phyloP scores from a whole-genome alignment of 2,797 vertebrate species.

The Pipistrellus kuhlii region DNA sequence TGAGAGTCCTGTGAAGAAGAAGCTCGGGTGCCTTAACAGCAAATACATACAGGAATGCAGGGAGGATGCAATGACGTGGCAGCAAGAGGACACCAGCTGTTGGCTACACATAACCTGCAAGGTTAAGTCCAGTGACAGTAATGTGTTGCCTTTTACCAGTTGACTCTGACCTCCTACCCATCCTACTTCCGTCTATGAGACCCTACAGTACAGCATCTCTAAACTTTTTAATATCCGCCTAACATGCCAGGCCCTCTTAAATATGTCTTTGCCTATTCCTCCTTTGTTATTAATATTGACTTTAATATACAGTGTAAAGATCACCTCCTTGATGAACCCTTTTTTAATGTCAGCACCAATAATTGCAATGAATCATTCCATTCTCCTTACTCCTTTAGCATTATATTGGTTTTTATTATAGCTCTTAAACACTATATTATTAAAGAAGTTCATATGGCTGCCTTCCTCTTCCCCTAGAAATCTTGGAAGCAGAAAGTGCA shows the following conservation, averaged over 20 bases:
- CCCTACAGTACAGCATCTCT: background rate
- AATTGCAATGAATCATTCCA: background rate
- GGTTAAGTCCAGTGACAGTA: background rate
- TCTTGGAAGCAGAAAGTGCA: background rate
- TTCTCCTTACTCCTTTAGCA: background rate
- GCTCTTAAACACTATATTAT: background rate
- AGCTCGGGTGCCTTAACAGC: background rate
- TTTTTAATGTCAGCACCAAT: background rate
- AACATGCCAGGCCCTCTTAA: background rate
- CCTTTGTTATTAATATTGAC: background rate
- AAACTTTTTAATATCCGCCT: background rate
- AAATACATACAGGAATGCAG: background rate
- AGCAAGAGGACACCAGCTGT: background rate
- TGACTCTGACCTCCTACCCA: background rate
- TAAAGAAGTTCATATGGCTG: background rate
- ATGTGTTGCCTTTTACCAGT: background rate
- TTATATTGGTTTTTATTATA: background rate
- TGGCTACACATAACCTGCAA: background rate
- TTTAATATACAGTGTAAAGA: background rate
- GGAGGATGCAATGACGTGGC: background rate
- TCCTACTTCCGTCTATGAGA: background rate
- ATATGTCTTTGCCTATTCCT: background rate
- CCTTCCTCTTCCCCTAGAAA: background rate
- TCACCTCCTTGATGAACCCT: background rate
- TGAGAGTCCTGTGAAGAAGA: background rate